These are phyloP conservation scores for Phytoseiulus persimilis DNA, from an alignment of 2,888 invertebrate genomes.

Conservation along the genomic window DNA sequence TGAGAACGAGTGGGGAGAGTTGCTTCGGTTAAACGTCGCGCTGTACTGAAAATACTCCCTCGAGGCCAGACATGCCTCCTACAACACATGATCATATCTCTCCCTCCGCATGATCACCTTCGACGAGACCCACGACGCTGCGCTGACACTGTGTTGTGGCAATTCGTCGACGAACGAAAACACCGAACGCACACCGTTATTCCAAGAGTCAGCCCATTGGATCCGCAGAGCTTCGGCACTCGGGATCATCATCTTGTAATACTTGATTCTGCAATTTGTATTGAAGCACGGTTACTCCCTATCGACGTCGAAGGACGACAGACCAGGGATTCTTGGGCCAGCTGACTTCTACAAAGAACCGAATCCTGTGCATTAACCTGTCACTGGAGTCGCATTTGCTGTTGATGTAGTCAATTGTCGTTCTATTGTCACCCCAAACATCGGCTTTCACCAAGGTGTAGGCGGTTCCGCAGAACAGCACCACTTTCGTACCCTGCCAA, in stretches of 20 bases:
- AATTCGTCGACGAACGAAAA: conserved; percentile 10
- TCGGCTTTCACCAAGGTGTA: conserved; percentile 10
- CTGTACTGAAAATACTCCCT: no score
- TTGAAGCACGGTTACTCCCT: neutral
- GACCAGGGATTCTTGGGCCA: neutral
- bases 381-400: conserved; percentile 25
- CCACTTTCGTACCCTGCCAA: neutral
- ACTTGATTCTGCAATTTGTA: neutral
- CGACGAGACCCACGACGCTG: neutral
- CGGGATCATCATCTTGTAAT: conserved; percentile 25
- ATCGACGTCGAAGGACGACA: neutral
- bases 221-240: neutral
- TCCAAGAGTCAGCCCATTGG: conserved; percentile 17
- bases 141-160: neutral
- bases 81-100: no score
- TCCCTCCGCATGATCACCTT: neutral
- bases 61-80: no score
- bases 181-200: conserved; percentile 11
- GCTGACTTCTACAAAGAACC: neutral
- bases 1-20: neutral
- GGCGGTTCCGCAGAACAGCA: neutral
- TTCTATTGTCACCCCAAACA: conserved; percentile 30
- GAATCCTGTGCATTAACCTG: neutral
- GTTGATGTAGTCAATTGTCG: conserved; percentile 17
- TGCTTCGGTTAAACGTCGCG: no score